Evolutionary conservation across 2,113 vertebrate genomes (phyloP).

Genomic region (Cheirogaleus medius): DNA sequence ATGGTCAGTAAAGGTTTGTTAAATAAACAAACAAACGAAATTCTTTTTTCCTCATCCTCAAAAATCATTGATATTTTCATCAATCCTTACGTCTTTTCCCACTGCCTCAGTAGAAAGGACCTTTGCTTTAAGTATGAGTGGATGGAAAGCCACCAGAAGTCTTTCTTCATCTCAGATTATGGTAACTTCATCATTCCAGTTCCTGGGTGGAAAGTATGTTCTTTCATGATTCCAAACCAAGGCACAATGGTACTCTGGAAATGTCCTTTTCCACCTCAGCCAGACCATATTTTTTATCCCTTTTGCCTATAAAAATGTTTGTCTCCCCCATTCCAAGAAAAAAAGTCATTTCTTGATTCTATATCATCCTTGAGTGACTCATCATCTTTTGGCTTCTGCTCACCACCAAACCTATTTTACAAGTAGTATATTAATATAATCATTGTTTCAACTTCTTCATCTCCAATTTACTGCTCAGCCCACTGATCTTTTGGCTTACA

Average conservation of each 20-base stretch:
- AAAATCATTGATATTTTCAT: not conserved
- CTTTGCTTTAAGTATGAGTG: not conserved
- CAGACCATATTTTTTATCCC: not conserved
- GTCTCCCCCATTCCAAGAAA: not conserved
- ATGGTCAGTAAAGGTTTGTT: not conserved
- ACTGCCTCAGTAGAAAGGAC: not conserved
- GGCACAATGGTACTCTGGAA: not conserved
- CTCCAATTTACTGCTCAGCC: not conserved
- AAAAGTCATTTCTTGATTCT: not conserved
- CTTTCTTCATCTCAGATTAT: not conserved
- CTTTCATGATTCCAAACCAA: conserved; percentile 19
- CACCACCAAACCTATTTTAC: not conserved
- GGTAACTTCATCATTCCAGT: not conserved
- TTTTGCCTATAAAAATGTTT: not conserved
- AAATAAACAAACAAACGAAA: not conserved
- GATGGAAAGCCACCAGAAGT: not conserved
- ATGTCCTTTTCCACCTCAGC: not conserved
- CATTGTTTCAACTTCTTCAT: not conserved
- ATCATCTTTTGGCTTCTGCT: not conserved
- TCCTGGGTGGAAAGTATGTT: not conserved
- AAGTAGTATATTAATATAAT: not conserved
- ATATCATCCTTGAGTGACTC: not conserved
- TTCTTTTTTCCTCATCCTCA: not conserved
- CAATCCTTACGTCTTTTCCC: not conserved
- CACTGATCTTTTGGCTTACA: not conserved